Percentiles rank a stretch among this genome's conserved stretches.
Evolutionary conservation across 2,113 vertebrate genomes (phyloP).

Genomic region (Protobothrops mucrosquamatus): DNA sequence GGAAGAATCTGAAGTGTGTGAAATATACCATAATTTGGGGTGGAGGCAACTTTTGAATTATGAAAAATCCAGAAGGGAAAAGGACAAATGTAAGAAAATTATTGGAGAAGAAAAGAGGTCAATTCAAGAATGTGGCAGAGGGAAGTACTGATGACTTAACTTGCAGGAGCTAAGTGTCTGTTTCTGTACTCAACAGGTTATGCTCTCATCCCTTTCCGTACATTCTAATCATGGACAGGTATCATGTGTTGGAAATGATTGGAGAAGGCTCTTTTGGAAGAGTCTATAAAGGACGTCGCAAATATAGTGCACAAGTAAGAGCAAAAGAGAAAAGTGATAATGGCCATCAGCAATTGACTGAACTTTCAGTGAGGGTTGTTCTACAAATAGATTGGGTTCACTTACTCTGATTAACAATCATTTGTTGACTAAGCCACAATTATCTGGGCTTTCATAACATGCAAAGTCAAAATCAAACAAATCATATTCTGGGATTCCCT

Average conservation of each 20-base stretch:
- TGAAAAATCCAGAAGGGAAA: not conserved
- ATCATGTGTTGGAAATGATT: conserved; percentile 86
- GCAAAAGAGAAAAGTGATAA: not conserved
- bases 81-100: not conserved
- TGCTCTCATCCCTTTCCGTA: not conserved
- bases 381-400: not conserved
- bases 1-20: not conserved
- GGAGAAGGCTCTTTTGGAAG: conserved; percentile 93
- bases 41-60: not conserved
- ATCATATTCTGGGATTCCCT: not conserved
- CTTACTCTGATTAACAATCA: not conserved
- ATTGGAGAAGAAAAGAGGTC: not conserved
- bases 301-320: conserved; percentile 83
- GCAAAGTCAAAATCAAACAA: not conserved
- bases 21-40: not conserved
- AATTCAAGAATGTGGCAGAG: not conserved
- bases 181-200: conserved; percentile 4
- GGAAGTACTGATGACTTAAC: not conserved
- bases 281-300: conserved; percentile 90
- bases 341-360: not conserved
- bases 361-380: not conserved
- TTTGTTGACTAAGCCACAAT: not conserved
- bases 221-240: conserved; percentile 77
- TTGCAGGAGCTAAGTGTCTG: not conserved
- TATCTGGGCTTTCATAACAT: not conserved